Conservation (phyloP, 2,113 vertebrate genomes). For the Aramus guarauna region DNA sequence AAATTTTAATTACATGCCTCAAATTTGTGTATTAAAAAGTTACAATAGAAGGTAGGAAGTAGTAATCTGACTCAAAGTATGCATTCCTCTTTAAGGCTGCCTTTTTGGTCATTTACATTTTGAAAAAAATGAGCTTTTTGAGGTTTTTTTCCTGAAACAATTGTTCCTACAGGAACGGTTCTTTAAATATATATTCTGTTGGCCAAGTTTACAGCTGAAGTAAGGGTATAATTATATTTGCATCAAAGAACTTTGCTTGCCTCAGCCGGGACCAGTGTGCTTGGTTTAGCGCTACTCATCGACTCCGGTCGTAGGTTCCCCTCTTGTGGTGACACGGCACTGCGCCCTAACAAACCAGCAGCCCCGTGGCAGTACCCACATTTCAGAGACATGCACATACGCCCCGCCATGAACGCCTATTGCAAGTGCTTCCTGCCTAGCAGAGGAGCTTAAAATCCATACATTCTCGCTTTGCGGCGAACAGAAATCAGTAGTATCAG, state of each 20-base stretch:
- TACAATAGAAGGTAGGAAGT: neutral
- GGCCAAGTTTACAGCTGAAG: neutral
- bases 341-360: neutral
- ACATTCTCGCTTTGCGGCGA: neutral
- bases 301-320: slow-evolving; percentile 29
- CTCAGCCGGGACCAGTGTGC: neutral
- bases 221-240: neutral
- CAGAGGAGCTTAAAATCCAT: neutral
- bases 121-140: neutral
- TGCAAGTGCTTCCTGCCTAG: neutral
- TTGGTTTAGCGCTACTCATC: neutral
- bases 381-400: neutral
- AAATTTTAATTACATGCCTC: neutral
- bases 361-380: too few species aligned
- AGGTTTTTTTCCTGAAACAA: neutral
- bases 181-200: neutral
- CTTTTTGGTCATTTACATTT: neutral
- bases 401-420: too few species aligned
- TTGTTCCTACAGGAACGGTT: neutral
- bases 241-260: neutral
- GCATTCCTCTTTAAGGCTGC: neutral
- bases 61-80: neutral
- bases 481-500: neutral
- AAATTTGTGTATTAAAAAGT: neutral
- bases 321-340: slow-evolving; percentile 35